A percentile compares a stretch with the other conserved stretches of the same genome.
phyloP scores from a whole-genome alignment of 1,140 invertebrate species.

The Drosophila sechellia region DNA sequence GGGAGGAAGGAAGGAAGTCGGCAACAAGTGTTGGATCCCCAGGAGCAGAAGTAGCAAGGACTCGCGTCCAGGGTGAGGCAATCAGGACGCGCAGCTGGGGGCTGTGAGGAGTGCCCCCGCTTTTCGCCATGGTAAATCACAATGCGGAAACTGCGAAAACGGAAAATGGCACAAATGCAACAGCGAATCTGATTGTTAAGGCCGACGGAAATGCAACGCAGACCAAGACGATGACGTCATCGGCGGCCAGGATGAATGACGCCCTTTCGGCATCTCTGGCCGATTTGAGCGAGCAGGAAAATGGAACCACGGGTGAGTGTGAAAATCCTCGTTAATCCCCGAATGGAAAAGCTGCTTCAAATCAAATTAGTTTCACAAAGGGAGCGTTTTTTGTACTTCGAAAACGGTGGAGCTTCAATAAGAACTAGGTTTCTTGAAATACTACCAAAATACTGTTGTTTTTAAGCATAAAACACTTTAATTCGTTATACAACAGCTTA shows the following conservation, averaged over 20 bases:
- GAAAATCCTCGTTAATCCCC: conserved; percentile 30
- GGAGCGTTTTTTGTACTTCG: conserved; percentile 1
- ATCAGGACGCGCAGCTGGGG: conserved; percentile 66
- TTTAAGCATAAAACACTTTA: no score
- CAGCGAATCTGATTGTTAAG: conserved; percentile 61
- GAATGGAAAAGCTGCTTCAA: conserved; percentile 35
- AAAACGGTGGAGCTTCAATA: neutral
- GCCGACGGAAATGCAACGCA: conserved; percentile 61
- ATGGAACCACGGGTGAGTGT: conserved; percentile 78
- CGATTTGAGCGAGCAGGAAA: conserved; percentile 67
- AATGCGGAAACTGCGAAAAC: conserved; percentile 75
- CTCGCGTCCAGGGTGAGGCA: conserved; percentile 28
- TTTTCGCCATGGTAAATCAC: conserved; percentile 62
- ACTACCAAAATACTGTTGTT: no score
- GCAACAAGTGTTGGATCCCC: conserved; percentile 59
- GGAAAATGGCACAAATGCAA: conserved; percentile 72
- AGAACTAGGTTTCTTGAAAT: no score
- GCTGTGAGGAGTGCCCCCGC: conserved; percentile 45
- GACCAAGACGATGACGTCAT: conserved; percentile 47
- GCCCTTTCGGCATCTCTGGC: conserved; percentile 59
- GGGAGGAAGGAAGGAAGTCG: conserved; percentile 14
- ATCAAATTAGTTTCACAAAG: conserved; percentile 63
- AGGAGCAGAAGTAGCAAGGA: conserved; percentile 2
- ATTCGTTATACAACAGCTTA: no score
- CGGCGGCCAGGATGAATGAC: conserved; percentile 48